Evolutionary conservation across 35 echinoderm and acorn worm species (phyloP), one percentile per base, ranked within the genome.

Genomic region (Strongylocentrotus purpuratus): DNA sequence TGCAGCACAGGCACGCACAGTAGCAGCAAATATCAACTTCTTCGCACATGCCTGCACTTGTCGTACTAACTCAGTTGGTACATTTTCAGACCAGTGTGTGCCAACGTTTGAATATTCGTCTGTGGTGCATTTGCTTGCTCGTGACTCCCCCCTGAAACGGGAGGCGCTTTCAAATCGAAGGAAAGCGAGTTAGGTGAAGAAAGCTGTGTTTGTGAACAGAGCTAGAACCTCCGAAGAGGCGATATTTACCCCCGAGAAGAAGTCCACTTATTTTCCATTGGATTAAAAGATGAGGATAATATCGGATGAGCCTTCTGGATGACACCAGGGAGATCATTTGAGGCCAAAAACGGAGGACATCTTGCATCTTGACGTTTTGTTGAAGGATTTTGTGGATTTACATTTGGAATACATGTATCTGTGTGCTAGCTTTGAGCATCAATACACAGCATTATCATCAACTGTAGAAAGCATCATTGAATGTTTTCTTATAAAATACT

Each of bases 1-100:
- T 78, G 65, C 65, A 78, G 65, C 65, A 78, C 65, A 78, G 65
- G 20, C 65, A 78, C 65, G 65, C 65, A 78, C 65, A n/a, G 65
- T 22, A 78, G 65, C 65, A 28, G 65, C 65, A 78, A 78, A 78
- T 28, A 78, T 78, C 65, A 78, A 78, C 65, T 78, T 78, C 65
- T 78, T 78, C 22, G 65, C 65, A 78, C 65, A n/a, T 28, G 65
- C 50, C 65, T 78, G 65, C 65, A 78, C 65, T 78, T 28, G 65
- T 78, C 65, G 65, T 22, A 78, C 65, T 4, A n/a, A 31, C 65
- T 78, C 65, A 78, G 65, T 78, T 18, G 22, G 22, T 78, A 78
- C 65, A 78, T 78, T 28, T 8, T n/a, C 65, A 78, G n/a, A 78
- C 22, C 65, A n/a, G 65, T 78, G 65, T n/a, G 28, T 78, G 65